phyloP scores from a whole-genome alignment of 2,888 invertebrate species.

The Acanthosepion lycidas region DNA sequence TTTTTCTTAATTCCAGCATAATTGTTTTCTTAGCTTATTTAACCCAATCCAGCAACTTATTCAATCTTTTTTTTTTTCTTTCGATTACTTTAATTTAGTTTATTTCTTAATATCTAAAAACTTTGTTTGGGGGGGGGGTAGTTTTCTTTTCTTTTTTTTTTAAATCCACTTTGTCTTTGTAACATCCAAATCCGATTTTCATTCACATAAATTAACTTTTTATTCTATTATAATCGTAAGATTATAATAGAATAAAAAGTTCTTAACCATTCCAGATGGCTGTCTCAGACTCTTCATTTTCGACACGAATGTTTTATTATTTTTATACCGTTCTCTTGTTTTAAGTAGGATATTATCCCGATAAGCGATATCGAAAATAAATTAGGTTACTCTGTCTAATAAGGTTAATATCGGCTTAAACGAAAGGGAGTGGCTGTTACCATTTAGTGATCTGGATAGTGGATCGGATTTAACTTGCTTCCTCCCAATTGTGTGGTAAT shows the following conservation, averaged over 20 bases:
- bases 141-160: no score
- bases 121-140: not conserved
- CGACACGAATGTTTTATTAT: not conserved
- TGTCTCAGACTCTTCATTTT: not conserved
- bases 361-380: not conserved
- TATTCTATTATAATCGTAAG: not conserved
- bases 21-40: no score
- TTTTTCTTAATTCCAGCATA: no score
- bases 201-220: not conserved
- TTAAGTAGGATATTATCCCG: not conserved
- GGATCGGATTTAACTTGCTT: conserved; percentile 36
- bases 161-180: no score
- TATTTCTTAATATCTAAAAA: no score
- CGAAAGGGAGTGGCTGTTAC: conserved; percentile 38
- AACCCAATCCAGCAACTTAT: no score
- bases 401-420: conserved; percentile 43
- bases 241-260: no score
- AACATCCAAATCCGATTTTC: not conserved
- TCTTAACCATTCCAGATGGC: not conserved
- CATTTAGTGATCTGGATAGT: conserved; percentile 24
- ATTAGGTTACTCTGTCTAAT: conserved; percentile 35
- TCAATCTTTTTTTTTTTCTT: no score
- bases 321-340: not conserved
- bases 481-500: not conserved
- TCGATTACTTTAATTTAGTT: no score